Conservation (phyloP, 2,797 vertebrate genomes). For the Mus caroli region DNA sequence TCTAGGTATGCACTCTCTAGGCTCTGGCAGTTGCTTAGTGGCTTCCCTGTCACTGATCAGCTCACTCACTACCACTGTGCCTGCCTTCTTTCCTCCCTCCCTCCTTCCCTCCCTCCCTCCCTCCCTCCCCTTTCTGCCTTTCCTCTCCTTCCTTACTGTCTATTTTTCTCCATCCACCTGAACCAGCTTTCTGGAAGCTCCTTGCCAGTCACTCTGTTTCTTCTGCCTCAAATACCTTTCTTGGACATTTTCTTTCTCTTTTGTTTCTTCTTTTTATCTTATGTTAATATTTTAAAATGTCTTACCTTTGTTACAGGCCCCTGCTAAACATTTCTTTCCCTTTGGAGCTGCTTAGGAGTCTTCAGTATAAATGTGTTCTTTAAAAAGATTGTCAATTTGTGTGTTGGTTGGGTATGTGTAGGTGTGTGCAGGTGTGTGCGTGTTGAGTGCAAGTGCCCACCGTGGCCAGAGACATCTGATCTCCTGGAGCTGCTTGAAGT, state of each 20-base stretch:
- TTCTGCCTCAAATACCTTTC: background rate
- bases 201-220: constrained; percentile 23
- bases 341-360: constrained; percentile 34
- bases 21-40: background rate
- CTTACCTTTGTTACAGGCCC: background rate
- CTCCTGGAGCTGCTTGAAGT: background rate
- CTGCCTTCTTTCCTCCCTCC: background rate
- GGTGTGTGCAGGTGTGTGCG: too few relatives aligned
- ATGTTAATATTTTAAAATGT: constrained; percentile 40
- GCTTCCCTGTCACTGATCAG: background rate
- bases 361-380: constrained; percentile 21
- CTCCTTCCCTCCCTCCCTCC: too few relatives aligned
- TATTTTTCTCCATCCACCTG: background rate
- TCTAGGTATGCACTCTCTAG: background rate
- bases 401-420: too few relatives aligned
- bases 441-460: background rate
- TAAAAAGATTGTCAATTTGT: background rate
- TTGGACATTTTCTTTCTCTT: constrained; percentile 35
- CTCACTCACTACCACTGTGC: background rate
- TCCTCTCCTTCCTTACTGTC: background rate
- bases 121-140: background rate
- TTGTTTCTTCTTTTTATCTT: background rate
- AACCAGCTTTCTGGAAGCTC: background rate
- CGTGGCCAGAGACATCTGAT: background rate
- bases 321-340: constrained; percentile 9